Evolutionary conservation across 2,888 invertebrate genomes (phyloP), one percentile per base, ranked within the genome.

Genomic region (Salticus scenicus): DNA sequence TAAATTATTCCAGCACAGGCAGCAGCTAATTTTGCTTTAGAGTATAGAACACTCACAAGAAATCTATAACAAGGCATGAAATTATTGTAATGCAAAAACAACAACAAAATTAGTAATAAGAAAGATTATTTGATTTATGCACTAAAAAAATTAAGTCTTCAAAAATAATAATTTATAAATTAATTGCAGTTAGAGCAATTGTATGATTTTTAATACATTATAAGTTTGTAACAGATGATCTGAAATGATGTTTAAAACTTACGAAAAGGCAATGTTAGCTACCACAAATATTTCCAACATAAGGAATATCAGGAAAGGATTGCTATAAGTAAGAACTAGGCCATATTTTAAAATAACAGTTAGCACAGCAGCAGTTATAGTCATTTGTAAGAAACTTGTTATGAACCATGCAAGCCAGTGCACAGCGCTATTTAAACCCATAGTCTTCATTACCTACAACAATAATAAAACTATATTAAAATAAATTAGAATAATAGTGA

Each of bases 241-340:
- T n/a, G n/a, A n/a, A n/a, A n/a, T n/a, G n/a, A n/a, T n/a, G n/a
- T n/a, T 37, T 37, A 67, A 17, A 24, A 90, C 91, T 91, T 90
- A 92, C 92, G 92, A 92, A 89, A 88, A 88, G 30, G 79, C 80
- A 42, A 88, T 88, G 47, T 88, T 88, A 20, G 88, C 88, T 63
- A 88, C 77, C 17, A 88, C 88, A 84, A 88, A 88, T 42, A 88
- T 81, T 71, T 88, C 88, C 57, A 88, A 37, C 87, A 87, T 88
- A 2, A 64, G 42, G 77, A 87, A 89, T 24, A 89, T 82, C 1
- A 89, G 72, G 1, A 88, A 89, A 31, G 94, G 93, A 89, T 94
- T 94, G 0, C 95, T 94, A 77, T 93, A 92, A 17, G 94, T 94
- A 78, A 96, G 91, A n/a, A 97, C 93, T 51, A 93, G 93, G 0